Evolutionary conservation across 2,797 vertebrate species (phyloP).

Genomic region (Antennarius maculatus): DNA sequence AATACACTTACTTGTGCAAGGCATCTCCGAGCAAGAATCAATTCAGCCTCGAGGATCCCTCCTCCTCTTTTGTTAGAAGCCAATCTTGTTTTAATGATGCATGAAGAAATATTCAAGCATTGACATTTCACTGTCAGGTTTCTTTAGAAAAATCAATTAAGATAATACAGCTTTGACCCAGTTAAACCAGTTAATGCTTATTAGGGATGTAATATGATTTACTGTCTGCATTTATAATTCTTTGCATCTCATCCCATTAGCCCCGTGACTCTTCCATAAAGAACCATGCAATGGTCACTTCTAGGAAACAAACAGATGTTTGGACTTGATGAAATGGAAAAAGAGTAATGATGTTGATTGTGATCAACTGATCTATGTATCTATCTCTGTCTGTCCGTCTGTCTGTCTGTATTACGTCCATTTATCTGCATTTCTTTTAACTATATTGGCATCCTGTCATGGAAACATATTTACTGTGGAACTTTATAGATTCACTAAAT

Average conservation of each 20-base stretch:
- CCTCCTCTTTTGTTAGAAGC: slow-evolving; percentile 99
- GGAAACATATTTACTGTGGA: slow-evolving; percentile 32
- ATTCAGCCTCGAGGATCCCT: slow-evolving; percentile 95
- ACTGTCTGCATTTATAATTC: slow-evolving; percentile 99
- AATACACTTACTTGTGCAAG: slow-evolving; percentile 99
- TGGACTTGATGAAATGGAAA: slow-evolving; percentile 86
- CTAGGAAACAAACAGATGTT: slow-evolving; percentile 88
- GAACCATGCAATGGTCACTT: slow-evolving; percentile 91
- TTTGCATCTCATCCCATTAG: slow-evolving; percentile 99
- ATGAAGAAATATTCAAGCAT: slow-evolving; percentile 99
- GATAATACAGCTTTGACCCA: slow-evolving; percentile 99
- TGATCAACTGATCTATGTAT: slow-evolving; percentile 66
- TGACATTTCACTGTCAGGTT: slow-evolving; percentile 99
- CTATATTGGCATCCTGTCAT: slow-evolving; percentile 52
- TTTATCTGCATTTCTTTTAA: slow-evolving; percentile 56
- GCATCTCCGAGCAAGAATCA: slow-evolving; percentile 99
- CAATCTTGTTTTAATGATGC: slow-evolving; percentile 99
- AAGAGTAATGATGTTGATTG: slow-evolving; percentile 92
- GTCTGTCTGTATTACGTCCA: slow-evolving; percentile 50
- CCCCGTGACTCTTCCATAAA: slow-evolving; percentile 95
- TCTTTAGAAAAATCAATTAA: slow-evolving; percentile 99
- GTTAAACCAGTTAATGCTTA: slow-evolving; percentile 99
- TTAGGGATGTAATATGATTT: slow-evolving; percentile 99
- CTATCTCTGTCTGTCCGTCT: slow-evolving; percentile 36
- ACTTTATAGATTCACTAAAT: slow-evolving; percentile 18